Evolutionary conservation across 2,113 vertebrate genomes (phyloP).

Genomic region (Hydrochoerus hydrochaeris): DNA sequence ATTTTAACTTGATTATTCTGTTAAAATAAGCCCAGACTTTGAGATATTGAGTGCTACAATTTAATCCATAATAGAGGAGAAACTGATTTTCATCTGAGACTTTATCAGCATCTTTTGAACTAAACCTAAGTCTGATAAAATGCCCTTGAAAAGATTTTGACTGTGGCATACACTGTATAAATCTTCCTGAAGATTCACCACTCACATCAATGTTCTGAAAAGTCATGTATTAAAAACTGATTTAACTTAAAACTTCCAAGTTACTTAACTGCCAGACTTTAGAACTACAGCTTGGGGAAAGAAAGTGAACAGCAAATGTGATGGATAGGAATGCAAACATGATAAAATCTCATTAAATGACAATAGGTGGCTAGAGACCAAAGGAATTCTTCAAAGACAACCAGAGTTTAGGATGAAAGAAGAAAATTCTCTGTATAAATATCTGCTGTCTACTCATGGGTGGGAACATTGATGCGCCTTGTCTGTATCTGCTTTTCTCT

Average conservation of each 20-base stretch:
- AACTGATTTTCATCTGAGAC: not conserved
- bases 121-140: not conserved
- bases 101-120: not conserved
- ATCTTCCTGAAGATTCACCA: not conserved
- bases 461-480: not conserved
- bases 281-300: not conserved
- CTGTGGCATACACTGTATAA: not conserved
- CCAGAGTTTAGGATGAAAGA: not conserved
- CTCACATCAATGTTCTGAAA: not conserved
- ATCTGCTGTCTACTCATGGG: not conserved
- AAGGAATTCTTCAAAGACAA: not conserved
- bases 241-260: slow-evolving; percentile 9
- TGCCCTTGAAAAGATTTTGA: not conserved
- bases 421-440: not conserved
- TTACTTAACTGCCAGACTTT: not conserved
- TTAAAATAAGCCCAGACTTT: not conserved
- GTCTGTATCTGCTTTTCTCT: not conserved
- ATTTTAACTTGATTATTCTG: not conserved
- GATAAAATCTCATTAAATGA: not conserved
- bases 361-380: not conserved
- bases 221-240: not conserved
- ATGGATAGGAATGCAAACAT: not conserved
- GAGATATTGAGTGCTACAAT: not conserved
- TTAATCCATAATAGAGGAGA: not conserved
- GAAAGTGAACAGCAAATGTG: not conserved